Evolutionary conservation across 2,888 invertebrate genomes (phyloP), one percentile per base, ranked within the genome.

Genomic region (Dolomedes plantarius): DNA sequence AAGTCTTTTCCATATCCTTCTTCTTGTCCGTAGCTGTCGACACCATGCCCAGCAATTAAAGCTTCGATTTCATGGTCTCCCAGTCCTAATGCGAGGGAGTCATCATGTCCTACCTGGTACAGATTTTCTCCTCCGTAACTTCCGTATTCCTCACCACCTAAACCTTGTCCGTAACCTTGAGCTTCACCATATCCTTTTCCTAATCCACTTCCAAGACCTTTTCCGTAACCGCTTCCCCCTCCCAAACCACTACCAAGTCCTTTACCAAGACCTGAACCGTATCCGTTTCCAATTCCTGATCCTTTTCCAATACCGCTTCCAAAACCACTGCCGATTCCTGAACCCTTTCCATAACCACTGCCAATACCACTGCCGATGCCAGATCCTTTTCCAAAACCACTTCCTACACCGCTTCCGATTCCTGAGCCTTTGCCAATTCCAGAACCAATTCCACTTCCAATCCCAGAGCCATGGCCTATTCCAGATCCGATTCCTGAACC

Each of bases 151-250:
- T 46, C 46, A 56, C 46, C 83, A 13, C 64, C 73, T 29, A 77
- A 39, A 39, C 83, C 83, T 36, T 72, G 28, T 29, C 83, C 83
- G 7, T 19, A 76, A 28, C 81, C 80, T 28, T 13, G 3, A 2
- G 74, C 80, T 13, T 68, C 31, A 0, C 80, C 80, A n/a, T 32
- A 28, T 2, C 81, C 81, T 23, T 41, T 64, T 27, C 82, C 82
- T 1, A 77, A 16, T 29, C 83, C 82, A 16, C 16, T 19, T 16
- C 69, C 72, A 7, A 72, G 16, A 50, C 50, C 50, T 41, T 31
- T 81, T 16, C 74, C 74, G 1, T 29, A 9, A 7, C 46, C 50
- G 16, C 13, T 29, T 27, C 71, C 71, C n/a, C 41, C 23, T 16
- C 75, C 81, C 32, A 27, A 11, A 0, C 80, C 72, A n/a, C 9